Base-by-base conservation (phyloP, 2,113 vertebrate genomes). In the Barnardius zonarius region DNA sequence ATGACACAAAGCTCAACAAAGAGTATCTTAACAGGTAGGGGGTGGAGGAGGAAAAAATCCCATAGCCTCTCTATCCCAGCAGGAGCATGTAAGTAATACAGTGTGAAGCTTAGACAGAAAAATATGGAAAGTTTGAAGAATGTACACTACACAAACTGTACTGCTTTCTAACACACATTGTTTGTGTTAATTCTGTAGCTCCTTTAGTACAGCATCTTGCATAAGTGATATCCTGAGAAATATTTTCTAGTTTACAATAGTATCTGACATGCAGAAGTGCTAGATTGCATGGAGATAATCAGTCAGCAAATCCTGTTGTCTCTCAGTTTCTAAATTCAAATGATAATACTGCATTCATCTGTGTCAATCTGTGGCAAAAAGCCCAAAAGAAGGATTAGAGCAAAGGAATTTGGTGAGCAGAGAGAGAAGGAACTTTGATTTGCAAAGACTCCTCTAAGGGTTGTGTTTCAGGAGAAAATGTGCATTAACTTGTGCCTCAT, bases 1-100 rank as follows among this genome's bases (percentile, higher is more conserved):
- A 92, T 92, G 93, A 95, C 94, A 92, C 44, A 90, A 95, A 95
- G 70, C 90, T 94, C 79, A 85, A 10, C 90, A 91, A 77, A 95
- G 81, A 72, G 16, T 86, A 92, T 95, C 76, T 91, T 91, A 83
- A 35, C 44, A 95, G 88, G 75, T 93, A 95, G 96, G 93, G 86
- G 82, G 90, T 90, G n/a, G 62, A 93, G 80, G 39, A 88, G 72
- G 37, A 62, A 66, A 83, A 92, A 75, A 39, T 54, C 54, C 80
- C 52, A 6, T 1, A 27, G 82, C 52, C 67, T 51, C 69, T 83
- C 82, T 93, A 5, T 37, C 93, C 63, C 96, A 96, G 95, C 96
- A 91, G 96, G 90, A 89, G 76, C 30, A 33, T 0, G 0, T 51
- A 62, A 89, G 74, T 52, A 69, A 77, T 17, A 64, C 1, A 7